These are phyloP conservation scores for Monomorium pharaonis DNA, from an alignment of 1,140 invertebrate genomes.

Conservation along the genomic window DNA sequence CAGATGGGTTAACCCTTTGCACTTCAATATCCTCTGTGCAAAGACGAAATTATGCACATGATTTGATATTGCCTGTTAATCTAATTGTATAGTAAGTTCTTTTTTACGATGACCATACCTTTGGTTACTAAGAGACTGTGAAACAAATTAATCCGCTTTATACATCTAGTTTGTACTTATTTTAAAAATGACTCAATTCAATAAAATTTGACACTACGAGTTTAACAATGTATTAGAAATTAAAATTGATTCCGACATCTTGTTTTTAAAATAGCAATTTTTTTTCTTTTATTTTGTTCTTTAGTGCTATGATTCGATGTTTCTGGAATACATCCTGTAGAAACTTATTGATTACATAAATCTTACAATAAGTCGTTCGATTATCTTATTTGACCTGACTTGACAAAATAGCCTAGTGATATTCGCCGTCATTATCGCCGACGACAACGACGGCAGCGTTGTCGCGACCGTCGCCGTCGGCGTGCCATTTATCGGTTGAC, in stretches of 20 bases:
- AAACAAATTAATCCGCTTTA: background rate
- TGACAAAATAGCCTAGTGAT: background rate
- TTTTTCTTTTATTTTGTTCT: background rate
- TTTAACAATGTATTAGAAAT: background rate
- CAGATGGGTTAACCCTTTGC: slow-evolving; percentile 45
- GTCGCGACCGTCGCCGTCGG: slow-evolving; percentile 43
- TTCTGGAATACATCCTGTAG: background rate
- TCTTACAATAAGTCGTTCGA: background rate
- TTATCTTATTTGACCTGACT: background rate
- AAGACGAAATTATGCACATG: slow-evolving; percentile 13
- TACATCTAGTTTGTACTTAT: background rate
- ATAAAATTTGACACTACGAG: background rate
- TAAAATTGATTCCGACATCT: background rate
- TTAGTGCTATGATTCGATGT: background rate
- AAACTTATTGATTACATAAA: background rate
- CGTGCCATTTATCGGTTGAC: slow-evolving; percentile 79
- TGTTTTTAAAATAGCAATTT: background rate
- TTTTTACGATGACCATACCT: background rate
- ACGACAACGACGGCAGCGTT: slow-evolving; percentile 29
- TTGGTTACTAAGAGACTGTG: slow-evolving; percentile 12
- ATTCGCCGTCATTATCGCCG: background rate
- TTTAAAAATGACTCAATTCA: background rate
- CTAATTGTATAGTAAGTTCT: slow-evolving; percentile 21
- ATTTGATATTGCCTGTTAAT: slow-evolving; percentile 4
- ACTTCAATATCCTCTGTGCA: background rate